Evolutionary conservation across 2,888 invertebrate species (phyloP), one percentile per base, ranked within the genome.

Genomic region (Netelia virgata): DNA sequence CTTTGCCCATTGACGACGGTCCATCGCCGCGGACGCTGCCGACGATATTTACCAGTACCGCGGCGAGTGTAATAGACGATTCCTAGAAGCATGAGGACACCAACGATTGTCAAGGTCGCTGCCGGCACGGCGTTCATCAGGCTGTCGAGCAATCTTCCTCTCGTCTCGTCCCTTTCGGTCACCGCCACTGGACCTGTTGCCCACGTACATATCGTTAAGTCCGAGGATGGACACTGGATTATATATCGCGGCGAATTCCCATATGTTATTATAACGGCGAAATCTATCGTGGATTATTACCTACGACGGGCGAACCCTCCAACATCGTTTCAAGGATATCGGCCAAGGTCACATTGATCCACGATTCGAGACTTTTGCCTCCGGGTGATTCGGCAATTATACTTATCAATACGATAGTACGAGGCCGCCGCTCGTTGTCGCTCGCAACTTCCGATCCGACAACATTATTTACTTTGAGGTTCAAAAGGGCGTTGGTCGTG

Each of bases 311-410:
- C 8, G 78, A 55, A 8, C 11, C 14, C 14, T 14, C 47, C 36
- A 36, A 36, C 6, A 36, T 36, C 0, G 8, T 36, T 14, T 47
- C 47, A 3, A 47, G 14, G 14, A 14, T 75, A 53, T 74, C 79
- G 0, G 82, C 72, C n/a, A 82, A 18, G 14, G 53, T 79, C 16
- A 85, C 70, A 18, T 75, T 64, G 36, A 89, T 86, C 63, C 75
- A 78, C 8, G 83, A 47, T 20, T 73, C 66, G 10, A 68, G 36
- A 80, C 91, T 91, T 3, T 64, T 64, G 10, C 92, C 91, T 9
- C 91, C 91, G 3, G 50, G 11, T 1, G 91, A 91, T 68, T 91
- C 88, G 18, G 91, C 90, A 0, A 89, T 53, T 28, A 92, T 89
- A 3, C 85, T 87, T 8, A 91, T 85, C 55, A 75, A 88, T 53